Conservation (phyloP, 2,888 invertebrate species). For the Muscina levida region DNA sequence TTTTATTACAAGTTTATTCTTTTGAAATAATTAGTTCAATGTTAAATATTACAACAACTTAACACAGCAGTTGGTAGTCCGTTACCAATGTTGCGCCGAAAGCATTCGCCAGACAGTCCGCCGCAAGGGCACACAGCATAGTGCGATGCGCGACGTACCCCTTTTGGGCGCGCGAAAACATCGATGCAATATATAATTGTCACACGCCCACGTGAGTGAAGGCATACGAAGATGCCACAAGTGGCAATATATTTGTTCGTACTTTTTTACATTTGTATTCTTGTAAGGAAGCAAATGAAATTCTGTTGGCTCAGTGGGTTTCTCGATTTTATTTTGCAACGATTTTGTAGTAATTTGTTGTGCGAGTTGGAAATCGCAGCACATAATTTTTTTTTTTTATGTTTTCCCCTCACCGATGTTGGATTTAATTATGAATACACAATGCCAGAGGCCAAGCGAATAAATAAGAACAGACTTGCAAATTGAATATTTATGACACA, state of each 20-base stretch:
- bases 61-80: conserved; percentile 61
- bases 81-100: neutral
- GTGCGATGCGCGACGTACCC: conserved; percentile 67
- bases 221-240: too few relatives aligned
- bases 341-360: conserved; percentile 36
- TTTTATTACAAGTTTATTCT: conserved; percentile 69
- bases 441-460: neutral
- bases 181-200: conserved; percentile 76
- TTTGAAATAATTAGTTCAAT: conserved; percentile 78
- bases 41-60: conserved; percentile 75
- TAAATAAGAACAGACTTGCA: too few relatives aligned
- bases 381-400: neutral
- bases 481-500: too few relatives aligned
- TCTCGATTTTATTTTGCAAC: too few relatives aligned
- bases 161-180: conserved; percentile 78
- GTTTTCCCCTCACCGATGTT: too few relatives aligned
- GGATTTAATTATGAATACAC: conserved; percentile 22
- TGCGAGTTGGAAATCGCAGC: neutral
- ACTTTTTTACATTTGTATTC: too few relatives aligned
- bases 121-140: neutral
- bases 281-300: too few relatives aligned
- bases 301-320: too few relatives aligned
- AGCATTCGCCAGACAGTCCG: neutral
- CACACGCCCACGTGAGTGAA: conserved; percentile 68
- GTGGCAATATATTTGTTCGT: neutral